Base-by-base conservation (phyloP, 2,797 vertebrate species). In the Amazona ochrocephala region DNA sequence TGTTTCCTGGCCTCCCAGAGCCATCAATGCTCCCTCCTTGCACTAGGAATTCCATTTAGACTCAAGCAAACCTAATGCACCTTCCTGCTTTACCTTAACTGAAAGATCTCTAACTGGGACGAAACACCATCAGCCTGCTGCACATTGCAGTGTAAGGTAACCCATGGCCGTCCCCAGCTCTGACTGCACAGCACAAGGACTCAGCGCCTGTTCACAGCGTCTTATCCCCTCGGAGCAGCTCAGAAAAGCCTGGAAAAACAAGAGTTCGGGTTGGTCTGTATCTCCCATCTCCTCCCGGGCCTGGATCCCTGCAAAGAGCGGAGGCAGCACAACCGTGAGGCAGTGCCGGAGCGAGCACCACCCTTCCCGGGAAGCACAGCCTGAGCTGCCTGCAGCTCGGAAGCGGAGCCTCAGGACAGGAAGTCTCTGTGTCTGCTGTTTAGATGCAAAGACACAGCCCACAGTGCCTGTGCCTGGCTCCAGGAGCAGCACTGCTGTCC, bases 301-400 rank as follows among this genome's bases (percentile, higher is more conserved):
- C 27, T 6, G 44, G 64, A 29, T 22, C 21, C 15, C 8, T 2
- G 4, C 48, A 26, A 24, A 27, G 18, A 74, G 89, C 53, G 79
- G 94, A 93, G 61, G 62, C 91, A 84, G 83, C 86, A 75, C 34
- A 45, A 30, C 26, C 0, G 0, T 1, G 0, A 39, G n/a, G 51
- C 71, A 27, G 29, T 0, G 0, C 60, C 18, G 1, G 0, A 47
- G 53, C 42, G 4, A 32, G 37, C 18, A 1, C 26, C 4, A 41
- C 15, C n/a, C 77, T n/a, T 22, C 24, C 5, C 58, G 54, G 4
- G 2, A 32, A 34, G 27, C 9, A 17, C 0, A 1, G 48, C n/a
- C n/a, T 2, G 34, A 48, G 79, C 53, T 30, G 0, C 5, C 56
- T 12, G 39, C 27, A 23, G 58, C 19, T 32, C 2, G 32, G 23